Evolutionary conservation across 2,888 invertebrate species (phyloP), one percentile per base, ranked within the genome.

Genomic region (Drosophila infuscata): DNA sequence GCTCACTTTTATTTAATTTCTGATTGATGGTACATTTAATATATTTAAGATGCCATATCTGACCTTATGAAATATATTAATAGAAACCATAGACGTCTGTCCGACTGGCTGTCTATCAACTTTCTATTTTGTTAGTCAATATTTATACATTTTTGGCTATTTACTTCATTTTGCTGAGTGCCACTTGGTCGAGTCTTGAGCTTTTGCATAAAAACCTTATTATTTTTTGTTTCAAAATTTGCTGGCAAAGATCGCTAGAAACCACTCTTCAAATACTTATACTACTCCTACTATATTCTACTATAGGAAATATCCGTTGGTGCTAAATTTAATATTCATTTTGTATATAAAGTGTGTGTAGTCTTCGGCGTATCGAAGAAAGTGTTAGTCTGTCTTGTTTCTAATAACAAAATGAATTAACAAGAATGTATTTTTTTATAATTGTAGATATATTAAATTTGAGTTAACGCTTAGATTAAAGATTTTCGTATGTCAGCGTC

Each of bases 401-500:
- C 30, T 35, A 15, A 1, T 6, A 20, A 46, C 33, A 25, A 38
- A 35, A 30, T 53, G 25, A 36, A 33, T 46, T 36, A 38, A 53
- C 33, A 36, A 43, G 49, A 53, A 63, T 60, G 25, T 58, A 15
- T 61, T 15, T 62, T 46, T 61, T 61, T 62, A 62, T 68, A 56
- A 30, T 81, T 75, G 30, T 58, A 81, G 83, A 80, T 53, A 57
- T 29, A 57, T 68, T 67, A 54, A 68, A 41, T 59, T 62, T 43
- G 49, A 66, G 53, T 64, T 68, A 57, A 62, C 36, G 70, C 46
- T 46, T 43, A 53, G 60, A 52, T 43, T 51, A 62, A 62, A 75
- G 71, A 52, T 56, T 60, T 72, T 88, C 93, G 93, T 89, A 93
- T 93, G 93, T 93, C 93, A 90, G 86, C 92, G 88, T 80, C 91